Evolutionary conservation across 2,113 vertebrate genomes (phyloP), one percentile per base, ranked within the genome.

Genomic region (Pungitius pungitius): DNA sequence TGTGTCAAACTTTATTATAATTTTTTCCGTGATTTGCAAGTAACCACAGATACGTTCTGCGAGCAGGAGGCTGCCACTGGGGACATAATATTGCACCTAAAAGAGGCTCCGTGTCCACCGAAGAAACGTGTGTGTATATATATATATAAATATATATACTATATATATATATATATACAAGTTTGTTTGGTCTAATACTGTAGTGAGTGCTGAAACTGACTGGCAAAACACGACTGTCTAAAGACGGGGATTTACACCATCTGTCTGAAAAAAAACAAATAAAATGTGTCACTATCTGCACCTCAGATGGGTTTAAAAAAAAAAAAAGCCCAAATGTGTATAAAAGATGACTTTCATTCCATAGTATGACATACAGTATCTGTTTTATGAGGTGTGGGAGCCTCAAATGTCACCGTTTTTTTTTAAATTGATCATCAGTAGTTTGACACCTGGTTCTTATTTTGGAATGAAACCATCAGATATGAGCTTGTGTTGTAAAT

Each of bases 331-430:
- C 69, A 69, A 69, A 60, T 10, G 26, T 60, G 61, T 85, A 59
- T 76, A 67, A 69, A 62, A 26, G 40, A 67, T 40, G 69, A 83
- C 68, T 86, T 87, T 69, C n/a, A 59, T 79, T 81, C 67, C 45
- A 65, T 52, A 63, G 35, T 22, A 45, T 13, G 37, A 17, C 40
- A 26, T 17, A n/a, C n/a, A n/a, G n/a, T n/a, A 14, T 37, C 12
- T 54, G 52, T 27, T 68, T 26, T 17, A 15, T 43, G 59, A 43
- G 43, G 27, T 35, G 47, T 37, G 37, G 35, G 17, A 40, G 59
- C 67, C 47, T 61, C 11, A 24, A 47, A 74, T 63, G 55, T 64
- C 51, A 22, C 51, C 37, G 6, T 58, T 56, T 49, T 30, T 58
- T 56, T 49, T 30, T 17, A 63, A 68, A 37, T 33, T 1, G 26